phyloP scores from a whole-genome alignment of 2,797 vertebrate species.

The Delichon dasypus region DNA sequence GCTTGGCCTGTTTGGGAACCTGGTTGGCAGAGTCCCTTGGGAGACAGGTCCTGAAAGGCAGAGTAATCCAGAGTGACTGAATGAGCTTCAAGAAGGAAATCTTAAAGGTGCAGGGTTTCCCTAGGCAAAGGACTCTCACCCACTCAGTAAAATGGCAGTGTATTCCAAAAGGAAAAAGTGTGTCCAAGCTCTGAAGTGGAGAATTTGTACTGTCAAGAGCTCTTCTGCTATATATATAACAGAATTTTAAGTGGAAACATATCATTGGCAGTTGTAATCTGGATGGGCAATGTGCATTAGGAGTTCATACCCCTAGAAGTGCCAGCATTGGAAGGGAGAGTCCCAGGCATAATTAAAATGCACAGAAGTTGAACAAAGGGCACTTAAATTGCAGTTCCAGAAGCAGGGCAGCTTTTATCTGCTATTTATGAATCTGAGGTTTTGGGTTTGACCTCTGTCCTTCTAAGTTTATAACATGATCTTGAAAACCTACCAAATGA shows the following conservation, averaged over 20 bases:
- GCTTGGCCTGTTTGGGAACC: not conserved
- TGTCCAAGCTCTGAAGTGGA: not conserved
- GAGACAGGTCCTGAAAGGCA: not conserved
- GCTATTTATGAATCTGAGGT: constrained; percentile 27
- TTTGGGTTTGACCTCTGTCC: not conserved
- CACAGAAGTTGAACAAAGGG: not conserved
- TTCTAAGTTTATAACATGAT: not conserved
- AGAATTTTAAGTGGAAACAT: not conserved
- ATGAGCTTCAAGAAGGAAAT: not conserved
- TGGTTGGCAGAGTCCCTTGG: not conserved
- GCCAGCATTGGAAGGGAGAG: not conserved
- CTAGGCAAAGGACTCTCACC: not conserved
- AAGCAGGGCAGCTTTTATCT: constrained; percentile 14
- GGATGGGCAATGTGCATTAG: not conserved
- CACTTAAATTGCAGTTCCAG: constrained; percentile 10
- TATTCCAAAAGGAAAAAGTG: not conserved
- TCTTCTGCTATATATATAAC: not conserved
- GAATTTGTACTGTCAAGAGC: not conserved
- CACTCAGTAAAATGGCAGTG: not conserved
- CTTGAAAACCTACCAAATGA: not conserved
- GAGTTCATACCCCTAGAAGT: not conserved
- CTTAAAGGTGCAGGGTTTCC: not conserved
- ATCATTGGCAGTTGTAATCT: not conserved
- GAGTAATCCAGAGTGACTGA: not conserved
- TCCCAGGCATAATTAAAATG: constrained; percentile 31